These are phyloP conservation scores for Tetramorium simillimum DNA, from an alignment of 1,140 invertebrate genomes.

Conservation along the genomic window DNA sequence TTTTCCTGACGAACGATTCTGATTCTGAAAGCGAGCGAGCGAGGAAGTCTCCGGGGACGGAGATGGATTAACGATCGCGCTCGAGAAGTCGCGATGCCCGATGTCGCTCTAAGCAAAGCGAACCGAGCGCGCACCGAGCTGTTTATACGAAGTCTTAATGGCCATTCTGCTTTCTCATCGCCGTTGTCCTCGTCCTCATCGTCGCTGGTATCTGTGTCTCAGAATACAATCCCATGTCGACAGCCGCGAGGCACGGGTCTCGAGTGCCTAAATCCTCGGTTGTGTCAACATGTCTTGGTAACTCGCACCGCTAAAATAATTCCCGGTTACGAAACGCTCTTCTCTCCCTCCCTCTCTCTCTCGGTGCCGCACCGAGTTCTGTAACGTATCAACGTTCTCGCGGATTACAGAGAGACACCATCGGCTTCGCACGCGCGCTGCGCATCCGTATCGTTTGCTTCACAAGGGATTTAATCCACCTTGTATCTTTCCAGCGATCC, in stretches of 20 bases:
- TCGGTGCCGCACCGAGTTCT: neutral
- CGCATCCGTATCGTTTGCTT: slow-evolving; percentile 20
- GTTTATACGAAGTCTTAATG: slow-evolving; percentile 58
- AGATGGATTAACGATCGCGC: slow-evolving; percentile 41
- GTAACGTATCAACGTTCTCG: slow-evolving; percentile 31
- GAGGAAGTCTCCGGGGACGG: neutral
- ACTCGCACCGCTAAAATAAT: slow-evolving; percentile 53
- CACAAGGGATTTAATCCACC: slow-evolving; percentile 7
- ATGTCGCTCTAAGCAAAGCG: neutral
- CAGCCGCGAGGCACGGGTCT: slow-evolving; percentile 31
- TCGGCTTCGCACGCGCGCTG: neutral
- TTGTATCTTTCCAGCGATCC: slow-evolving; percentile 30
- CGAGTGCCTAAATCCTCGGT: slow-evolving; percentile 60
- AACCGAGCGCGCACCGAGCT: neutral
- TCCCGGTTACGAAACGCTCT: slow-evolving; percentile 24
- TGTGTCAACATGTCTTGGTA: slow-evolving; percentile 48
- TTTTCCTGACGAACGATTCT: neutral
- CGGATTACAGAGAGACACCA: slow-evolving; percentile 38
- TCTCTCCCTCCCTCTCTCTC: neutral
- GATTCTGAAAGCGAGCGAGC: neutral
- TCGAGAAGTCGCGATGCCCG: slow-evolving; percentile 12
- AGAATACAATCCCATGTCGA: slow-evolving; percentile 48
- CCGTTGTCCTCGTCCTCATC: slow-evolving; percentile 7
- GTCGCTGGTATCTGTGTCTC: slow-evolving; percentile 32
- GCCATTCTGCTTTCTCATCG: slow-evolving; percentile 40